Percentiles rank a stretch among this genome's conserved stretches.
phyloP scores from a whole-genome alignment of 2,888 invertebrate species.

The Panzeria rudis region DNA sequence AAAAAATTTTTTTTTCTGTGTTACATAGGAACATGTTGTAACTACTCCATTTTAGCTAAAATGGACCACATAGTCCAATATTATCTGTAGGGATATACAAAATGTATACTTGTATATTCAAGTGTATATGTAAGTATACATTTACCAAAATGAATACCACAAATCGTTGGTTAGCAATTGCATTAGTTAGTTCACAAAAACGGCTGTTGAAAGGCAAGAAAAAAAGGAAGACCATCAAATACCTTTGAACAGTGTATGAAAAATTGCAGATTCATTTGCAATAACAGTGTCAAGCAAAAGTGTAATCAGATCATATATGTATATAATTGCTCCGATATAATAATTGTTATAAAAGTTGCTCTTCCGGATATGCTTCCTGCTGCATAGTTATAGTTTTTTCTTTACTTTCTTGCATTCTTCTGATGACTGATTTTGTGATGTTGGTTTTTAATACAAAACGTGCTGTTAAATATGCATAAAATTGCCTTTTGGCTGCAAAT shows the following conservation, averaged over 20 bases:
- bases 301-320: background rate
- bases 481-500: conserved; percentile 57
- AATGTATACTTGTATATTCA: background rate
- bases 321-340: background rate
- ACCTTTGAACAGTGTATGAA: conserved; percentile 31
- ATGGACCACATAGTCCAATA: too few species aligned
- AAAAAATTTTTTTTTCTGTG: too few species aligned
- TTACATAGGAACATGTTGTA: too few species aligned
- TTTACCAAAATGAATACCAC: conserved; percentile 59
- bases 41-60: too few species aligned
- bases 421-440: conserved; percentile 58
- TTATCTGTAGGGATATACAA: conserved; percentile 38
- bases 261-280: conserved; percentile 43
- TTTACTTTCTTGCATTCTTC: conserved; percentile 8
- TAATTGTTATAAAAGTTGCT: too few species aligned
- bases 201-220: conserved; percentile 13
- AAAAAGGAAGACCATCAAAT: conserved; percentile 36
- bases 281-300: conserved; percentile 29
- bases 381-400: background rate
- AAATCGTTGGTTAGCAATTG: conserved; percentile 67
- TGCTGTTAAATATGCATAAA: conserved; percentile 67
- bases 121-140: background rate
- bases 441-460: conserved; percentile 69
- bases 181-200: conserved; percentile 54
- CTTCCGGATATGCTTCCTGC: background rate